phyloP scores from a whole-genome alignment of 2,113 vertebrate species.

The Ageneiosus marmoratus region DNA sequence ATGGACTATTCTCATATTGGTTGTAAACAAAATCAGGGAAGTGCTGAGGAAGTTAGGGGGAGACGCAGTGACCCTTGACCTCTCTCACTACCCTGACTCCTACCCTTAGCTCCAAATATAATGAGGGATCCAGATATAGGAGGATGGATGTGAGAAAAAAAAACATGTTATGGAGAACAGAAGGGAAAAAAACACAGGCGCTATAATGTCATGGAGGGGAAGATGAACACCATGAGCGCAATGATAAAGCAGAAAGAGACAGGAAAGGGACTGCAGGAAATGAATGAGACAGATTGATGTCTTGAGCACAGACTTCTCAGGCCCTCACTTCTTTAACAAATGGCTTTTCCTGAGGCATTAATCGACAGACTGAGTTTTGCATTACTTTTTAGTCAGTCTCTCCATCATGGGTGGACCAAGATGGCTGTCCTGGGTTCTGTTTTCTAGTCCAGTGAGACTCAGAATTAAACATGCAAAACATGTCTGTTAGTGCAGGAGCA shows the following conservation, averaged over 20 bases:
- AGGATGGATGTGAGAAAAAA: conserved; percentile 41
- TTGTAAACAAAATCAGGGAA: conserved; percentile 59
- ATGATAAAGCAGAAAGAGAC: conserved; percentile 10
- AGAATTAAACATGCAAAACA: background rate
- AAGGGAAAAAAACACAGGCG: background rate
- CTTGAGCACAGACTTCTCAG: background rate
- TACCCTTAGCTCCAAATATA: conserved; percentile 34
- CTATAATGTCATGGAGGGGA: background rate
- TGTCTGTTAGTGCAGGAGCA: background rate
- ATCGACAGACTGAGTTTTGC: background rate
- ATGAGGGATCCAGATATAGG: conserved; percentile 56
- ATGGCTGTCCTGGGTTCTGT: background rate
- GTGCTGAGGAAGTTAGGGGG: conserved; percentile 41
- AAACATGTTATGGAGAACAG: conserved; percentile 29
- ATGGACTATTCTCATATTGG: conserved; percentile 27
- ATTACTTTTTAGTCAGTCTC: background rate
- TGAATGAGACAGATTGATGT: background rate
- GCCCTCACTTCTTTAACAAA: background rate
- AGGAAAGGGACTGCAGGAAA: conserved; percentile 9
- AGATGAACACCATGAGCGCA: background rate
- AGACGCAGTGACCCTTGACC: conserved; percentile 36
- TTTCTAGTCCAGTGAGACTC: background rate
- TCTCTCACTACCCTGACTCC: conserved; percentile 16
- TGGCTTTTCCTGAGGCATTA: background rate
- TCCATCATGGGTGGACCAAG: background rate